Evolutionary conservation across 2,888 invertebrate species (phyloP).

Genomic region (Agrochola lychnidis): DNA sequence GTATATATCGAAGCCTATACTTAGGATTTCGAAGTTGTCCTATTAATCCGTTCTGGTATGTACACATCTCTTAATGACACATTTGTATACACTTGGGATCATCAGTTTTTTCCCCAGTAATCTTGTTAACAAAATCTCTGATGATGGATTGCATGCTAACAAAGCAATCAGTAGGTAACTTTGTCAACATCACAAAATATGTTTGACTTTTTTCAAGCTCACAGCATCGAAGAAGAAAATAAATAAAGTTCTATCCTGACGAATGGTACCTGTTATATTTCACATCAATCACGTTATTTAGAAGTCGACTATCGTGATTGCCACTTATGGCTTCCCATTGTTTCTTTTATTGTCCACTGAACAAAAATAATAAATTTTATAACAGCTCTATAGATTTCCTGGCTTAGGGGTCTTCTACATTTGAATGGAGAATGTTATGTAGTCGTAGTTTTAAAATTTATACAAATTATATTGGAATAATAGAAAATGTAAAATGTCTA

Average conservation of each 20-base stretch:
- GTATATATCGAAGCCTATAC: neutral
- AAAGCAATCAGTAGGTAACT: conserved; percentile 19
- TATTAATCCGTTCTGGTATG: neutral
- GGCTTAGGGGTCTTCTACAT: conserved; percentile 26
- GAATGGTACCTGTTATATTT: conserved; percentile 51
- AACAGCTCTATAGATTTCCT: conserved; percentile 32
- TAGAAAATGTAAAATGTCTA: neutral
- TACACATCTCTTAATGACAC: conserved; percentile 10
- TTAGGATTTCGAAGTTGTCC: conserved; percentile 8
- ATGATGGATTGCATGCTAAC: conserved; percentile 28
- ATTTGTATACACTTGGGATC: conserved; percentile 7
- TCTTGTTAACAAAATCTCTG: conserved; percentile 7
- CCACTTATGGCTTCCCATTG: conserved; percentile 61
- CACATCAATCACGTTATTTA: conserved; percentile 57
- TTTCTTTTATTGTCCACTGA: conserved; percentile 58
- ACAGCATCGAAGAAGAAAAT: neutral
- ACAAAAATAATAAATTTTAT: conserved; percentile 57
- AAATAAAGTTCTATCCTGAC: conserved; percentile 13
- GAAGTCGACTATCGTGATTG: conserved; percentile 47
- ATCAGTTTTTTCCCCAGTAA: conserved; percentile 5
- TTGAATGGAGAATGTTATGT: neutral
- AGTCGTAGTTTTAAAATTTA: neutral
- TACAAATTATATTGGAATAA: neutral
- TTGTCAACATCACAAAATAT: conserved; percentile 13
- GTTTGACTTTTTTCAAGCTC: conserved; percentile 4